phyloP scores from a whole-genome alignment of 2,888 invertebrate genomes.

The Stenichneumon culpator region DNA sequence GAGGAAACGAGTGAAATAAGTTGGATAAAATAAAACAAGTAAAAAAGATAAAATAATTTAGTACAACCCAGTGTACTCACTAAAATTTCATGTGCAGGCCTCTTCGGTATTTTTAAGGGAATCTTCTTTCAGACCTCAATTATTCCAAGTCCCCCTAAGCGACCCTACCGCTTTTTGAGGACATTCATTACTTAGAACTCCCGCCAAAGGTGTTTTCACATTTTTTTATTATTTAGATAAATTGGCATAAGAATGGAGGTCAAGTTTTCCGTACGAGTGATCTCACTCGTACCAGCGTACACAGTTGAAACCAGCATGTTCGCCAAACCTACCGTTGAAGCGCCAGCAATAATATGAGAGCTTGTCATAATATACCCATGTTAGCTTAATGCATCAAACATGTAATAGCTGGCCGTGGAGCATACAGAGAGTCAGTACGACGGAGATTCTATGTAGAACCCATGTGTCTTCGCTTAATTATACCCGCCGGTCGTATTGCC shows the following conservation, averaged over 20 bases:
- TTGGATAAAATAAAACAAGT: not conserved
- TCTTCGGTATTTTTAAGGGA: too few species aligned
- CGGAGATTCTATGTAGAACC: constrained; percentile 7
- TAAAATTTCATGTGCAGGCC: not conserved
- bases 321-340: not conserved
- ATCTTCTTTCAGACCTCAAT: too few species aligned
- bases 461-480: constrained; percentile 61
- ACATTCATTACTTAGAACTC: not conserved
- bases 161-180: not conserved
- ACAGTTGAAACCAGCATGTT: not conserved
- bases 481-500: constrained; percentile 39
- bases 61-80: not conserved
- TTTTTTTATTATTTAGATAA: not conserved
- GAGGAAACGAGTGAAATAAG: not conserved
- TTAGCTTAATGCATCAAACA: constrained; percentile 13
- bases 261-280: not conserved
- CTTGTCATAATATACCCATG: not conserved
- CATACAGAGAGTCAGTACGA: not conserved
- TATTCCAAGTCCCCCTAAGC: too few species aligned
- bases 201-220: not conserved
- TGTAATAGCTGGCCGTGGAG: not conserved
- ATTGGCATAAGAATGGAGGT: not conserved
- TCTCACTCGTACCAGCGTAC: too few species aligned
- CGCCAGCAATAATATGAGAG: too few species aligned
- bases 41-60: too few species aligned